A percentile compares a stretch with the other conserved stretches of the same genome.
phyloP scores from a whole-genome alignment of 1,140 invertebrate species.

The Pogonomyrmex californicus region DNA sequence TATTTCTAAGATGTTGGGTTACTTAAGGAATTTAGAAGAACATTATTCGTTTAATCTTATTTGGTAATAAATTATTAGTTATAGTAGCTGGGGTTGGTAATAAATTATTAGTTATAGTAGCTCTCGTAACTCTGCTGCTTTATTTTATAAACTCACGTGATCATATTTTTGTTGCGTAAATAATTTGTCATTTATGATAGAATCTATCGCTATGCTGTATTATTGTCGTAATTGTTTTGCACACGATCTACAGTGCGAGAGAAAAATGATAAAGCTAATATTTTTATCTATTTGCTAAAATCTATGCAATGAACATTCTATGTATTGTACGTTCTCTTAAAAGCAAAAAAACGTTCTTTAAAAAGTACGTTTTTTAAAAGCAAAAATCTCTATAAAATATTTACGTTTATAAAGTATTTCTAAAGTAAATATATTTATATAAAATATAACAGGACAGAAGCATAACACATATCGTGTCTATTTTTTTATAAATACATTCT shows the following conservation, averaged over 20 bases:
- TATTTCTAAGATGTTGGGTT: conserved; percentile 37
- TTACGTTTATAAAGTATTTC: no score
- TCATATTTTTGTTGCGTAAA: conserved; percentile 12
- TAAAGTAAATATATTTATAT: no score
- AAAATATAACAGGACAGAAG: no score
- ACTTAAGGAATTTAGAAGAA: conserved; percentile 22
- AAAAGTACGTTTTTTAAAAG: no score
- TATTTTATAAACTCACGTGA: conserved; percentile 36
- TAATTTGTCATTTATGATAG: conserved; percentile 33
- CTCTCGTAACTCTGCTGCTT: conserved; percentile 37
- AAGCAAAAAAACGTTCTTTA: no score
- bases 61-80: conserved; percentile 50
- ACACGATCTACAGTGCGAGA: not conserved
- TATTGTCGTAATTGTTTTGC: conserved; percentile 15
- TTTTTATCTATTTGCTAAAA: not conserved
- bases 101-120: conserved; percentile 46
- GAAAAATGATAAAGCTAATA: conserved; percentile 4
- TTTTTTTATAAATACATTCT: not conserved
- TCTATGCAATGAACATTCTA: not conserved
- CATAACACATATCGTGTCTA: not conserved
- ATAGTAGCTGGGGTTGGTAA: conserved; percentile 51
- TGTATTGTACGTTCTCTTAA: not conserved
- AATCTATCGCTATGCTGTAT: conserved; percentile 18
- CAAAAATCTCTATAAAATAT: no score
- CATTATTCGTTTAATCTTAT: conserved; percentile 48